Percentiles rank a stretch among this genome's conserved stretches.
Conservation (phyloP, 30 jellyfish, hydroid and myxozoan species). For the Catostylus mosaicus region DNA sequence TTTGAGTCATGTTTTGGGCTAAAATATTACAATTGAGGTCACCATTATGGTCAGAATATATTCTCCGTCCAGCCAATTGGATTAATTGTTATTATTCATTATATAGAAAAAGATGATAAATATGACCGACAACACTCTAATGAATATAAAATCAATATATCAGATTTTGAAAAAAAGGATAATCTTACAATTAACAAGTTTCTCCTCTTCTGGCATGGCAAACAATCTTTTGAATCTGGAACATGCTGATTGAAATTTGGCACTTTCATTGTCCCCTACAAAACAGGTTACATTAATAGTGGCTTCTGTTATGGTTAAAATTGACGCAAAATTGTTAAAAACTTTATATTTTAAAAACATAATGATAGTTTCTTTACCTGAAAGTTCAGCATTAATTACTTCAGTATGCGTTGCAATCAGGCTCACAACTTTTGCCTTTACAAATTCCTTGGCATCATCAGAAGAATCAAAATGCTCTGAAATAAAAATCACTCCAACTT, state of each 20-base stretch:
- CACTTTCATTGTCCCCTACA: constrained; percentile 80
- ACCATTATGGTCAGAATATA: no score
- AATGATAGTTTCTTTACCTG: constrained; percentile 3
- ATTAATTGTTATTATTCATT: no score
- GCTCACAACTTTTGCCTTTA: constrained; percentile 92
- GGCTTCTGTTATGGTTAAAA: no score
- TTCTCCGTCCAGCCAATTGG: no score
- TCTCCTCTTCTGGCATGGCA: constrained; percentile 96
- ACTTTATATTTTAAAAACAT: neutral
- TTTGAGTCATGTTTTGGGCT: no score
- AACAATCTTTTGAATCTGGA: constrained; percentile 82
- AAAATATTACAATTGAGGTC: no score
- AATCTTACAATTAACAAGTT: constrained; percentile 83
- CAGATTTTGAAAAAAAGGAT: neutral
- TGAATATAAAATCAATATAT: no score
- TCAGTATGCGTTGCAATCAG: constrained; percentile 76
- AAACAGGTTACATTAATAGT: neutral
- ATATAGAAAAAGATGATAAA: neutral
- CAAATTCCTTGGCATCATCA: constrained; percentile 91
- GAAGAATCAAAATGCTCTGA: constrained; percentile 76
- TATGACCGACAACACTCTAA: no score
- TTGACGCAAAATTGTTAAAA: no score
- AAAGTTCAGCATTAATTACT: constrained; percentile 23
- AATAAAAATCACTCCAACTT: neutral
- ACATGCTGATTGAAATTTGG: constrained; percentile 85